A percentile compares a stretch with the other conserved stretches of the same genome.
Evolutionary conservation across 2,888 invertebrate species (phyloP).

Genomic region (Chelonus formosanus): DNA sequence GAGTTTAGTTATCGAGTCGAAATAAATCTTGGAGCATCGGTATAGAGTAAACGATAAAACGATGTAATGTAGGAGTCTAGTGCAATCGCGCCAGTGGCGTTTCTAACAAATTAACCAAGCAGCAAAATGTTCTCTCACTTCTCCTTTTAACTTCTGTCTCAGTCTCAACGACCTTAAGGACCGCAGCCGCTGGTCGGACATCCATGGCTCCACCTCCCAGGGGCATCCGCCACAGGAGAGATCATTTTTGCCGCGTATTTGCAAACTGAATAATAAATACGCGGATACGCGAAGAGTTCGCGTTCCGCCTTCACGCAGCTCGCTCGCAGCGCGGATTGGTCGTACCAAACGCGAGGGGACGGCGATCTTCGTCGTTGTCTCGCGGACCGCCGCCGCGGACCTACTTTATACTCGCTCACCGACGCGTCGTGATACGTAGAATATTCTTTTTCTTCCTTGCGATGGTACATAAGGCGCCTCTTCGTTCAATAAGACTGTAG

Average conservation of each 20-base stretch:
- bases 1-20: no score
- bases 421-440: conserved; percentile 28
- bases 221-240: conserved; percentile 53
- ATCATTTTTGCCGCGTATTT: conserved; percentile 64
- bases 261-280: conserved; percentile 66
- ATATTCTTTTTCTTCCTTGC: conserved; percentile 18
- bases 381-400: conserved; percentile 24
- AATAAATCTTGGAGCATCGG: not conserved
- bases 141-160: conserved; percentile 26
- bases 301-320: conserved; percentile 65
- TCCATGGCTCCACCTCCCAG: conserved; percentile 48
- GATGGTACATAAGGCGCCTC: conserved; percentile 20
- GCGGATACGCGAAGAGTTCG: conserved; percentile 60
- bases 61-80: conserved; percentile 4
- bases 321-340: conserved; percentile 62
- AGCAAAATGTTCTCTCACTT: conserved; percentile 1
- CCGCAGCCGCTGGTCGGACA: conserved; percentile 25
- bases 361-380: conserved; percentile 53
- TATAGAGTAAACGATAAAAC: conserved; percentile 1
- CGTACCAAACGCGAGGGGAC: conserved; percentile 59
- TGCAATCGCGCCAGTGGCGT: conserved; percentile 49
- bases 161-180: conserved; percentile 32
- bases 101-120: conserved; percentile 60
- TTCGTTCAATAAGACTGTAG: conserved; percentile 22
- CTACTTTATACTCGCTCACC: conserved; percentile 31